Evolutionary conservation across 2,888 invertebrate species (phyloP), one percentile per base, ranked within the genome.

Genomic region (Leptopterna dolabrata): DNA sequence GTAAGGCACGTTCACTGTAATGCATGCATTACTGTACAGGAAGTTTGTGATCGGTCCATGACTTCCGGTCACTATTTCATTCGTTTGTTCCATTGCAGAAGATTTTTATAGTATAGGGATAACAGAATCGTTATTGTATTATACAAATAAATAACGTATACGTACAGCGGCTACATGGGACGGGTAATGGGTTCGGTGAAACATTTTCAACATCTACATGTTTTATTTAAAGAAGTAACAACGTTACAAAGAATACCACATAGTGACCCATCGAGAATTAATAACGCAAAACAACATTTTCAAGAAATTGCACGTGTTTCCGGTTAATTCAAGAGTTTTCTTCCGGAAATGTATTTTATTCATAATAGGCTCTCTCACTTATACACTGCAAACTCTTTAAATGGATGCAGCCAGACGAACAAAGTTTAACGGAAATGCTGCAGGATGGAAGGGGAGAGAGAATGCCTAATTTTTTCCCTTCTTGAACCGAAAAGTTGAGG

Each of bases 401-500:
- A 78, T 78, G 45, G 78, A 36, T 36, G 41, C 73, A 73, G 73
- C 36, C n/a, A 14, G 73, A 73, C 41, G 78, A 6, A 24, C 30
- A 30, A 73, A 73, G 29, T 45, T 78, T n/a, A n/a, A 45, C 9
- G 78, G 45, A 78, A 78, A 78, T 24, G 78, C 19, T 41, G 45
- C 78, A 19, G 27, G 45, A 45, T 1, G 36, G 71, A 19, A 47
- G 83, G 19, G 30, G 24, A 70, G 63, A 78, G 78, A 45, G 16
- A 78, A 70, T 29, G 47, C 55, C 51, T 81, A 70, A 83, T 83
- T 63, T 83, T 83, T 70, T 41, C 83, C n/a, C 41, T 63, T 63
- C 70, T 83, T 30, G 83, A 83, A 83, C 27, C 24, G 41, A 41
- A 85, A 85, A 85, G 73, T 85, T 85, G 41, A 85, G 45, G 85